Percentiles rank a stretch among this genome's conserved stretches.
Conservation (phyloP, 2,797 vertebrate species). For the Neostethus bicornis region DNA sequence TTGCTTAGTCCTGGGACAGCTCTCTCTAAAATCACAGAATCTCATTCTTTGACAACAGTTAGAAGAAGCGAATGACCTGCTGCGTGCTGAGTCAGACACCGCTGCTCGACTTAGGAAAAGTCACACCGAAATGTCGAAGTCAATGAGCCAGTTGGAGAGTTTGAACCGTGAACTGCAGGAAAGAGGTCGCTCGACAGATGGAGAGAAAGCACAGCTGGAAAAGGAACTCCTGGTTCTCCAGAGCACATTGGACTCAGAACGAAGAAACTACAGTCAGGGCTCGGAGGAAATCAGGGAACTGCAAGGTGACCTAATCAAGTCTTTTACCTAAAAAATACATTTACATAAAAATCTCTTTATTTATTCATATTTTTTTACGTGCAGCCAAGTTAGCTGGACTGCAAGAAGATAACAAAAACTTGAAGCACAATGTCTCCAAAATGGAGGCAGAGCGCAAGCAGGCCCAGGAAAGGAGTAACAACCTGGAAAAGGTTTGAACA, state of each 20-base stretch:
- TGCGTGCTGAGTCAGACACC: slow-evolving; percentile 94
- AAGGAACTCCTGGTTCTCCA: slow-evolving; percentile 93
- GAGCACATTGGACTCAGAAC: slow-evolving; percentile 91
- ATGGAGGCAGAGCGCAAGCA: slow-evolving; percentile 92
- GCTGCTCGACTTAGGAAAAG: slow-evolving; percentile 92
- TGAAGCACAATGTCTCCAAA: slow-evolving; percentile 90
- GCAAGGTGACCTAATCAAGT: slow-evolving; percentile 83
- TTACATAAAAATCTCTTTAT: background rate
- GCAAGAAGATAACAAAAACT: slow-evolving; percentile 93
- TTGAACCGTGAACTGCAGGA: slow-evolving; percentile 95
- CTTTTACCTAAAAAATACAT: background rate
- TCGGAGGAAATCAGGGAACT: slow-evolving; percentile 96
- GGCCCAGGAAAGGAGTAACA: slow-evolving; percentile 91
- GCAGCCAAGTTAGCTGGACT: slow-evolving; percentile 88
- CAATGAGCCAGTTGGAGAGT: slow-evolving; percentile 89
- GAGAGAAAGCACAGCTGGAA: slow-evolving; percentile 87
- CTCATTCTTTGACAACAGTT: slow-evolving; percentile 81
- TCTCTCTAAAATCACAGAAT: too few relatives aligned
- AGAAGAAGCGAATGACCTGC: slow-evolving; percentile 93
- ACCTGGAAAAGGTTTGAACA: slow-evolving; percentile 90
- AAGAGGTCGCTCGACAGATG: slow-evolving; percentile 86
- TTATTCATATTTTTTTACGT: slow-evolving; percentile 16
- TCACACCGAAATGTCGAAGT: slow-evolving; percentile 93
- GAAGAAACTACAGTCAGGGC: slow-evolving; percentile 91
- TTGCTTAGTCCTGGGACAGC: background rate